Conservation (phyloP, 2,113 vertebrate genomes). For the Meleagris gallopavo region DNA sequence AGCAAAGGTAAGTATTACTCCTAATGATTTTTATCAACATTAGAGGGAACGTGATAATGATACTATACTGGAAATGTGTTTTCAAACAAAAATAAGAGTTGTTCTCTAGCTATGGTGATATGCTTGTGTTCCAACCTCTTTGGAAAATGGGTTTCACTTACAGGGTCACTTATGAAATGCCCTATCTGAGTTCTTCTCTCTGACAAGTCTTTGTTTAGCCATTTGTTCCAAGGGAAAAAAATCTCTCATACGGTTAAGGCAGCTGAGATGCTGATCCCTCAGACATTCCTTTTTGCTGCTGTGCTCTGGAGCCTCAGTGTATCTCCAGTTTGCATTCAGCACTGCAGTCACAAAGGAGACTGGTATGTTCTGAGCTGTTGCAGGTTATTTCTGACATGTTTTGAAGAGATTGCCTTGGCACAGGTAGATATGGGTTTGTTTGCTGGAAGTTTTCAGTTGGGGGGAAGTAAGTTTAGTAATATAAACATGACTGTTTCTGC, state of each 20-base stretch:
- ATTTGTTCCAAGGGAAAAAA: background rate
- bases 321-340: background rate
- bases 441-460: background rate
- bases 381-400: background rate
- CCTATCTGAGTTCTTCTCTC: background rate
- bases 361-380: background rate
- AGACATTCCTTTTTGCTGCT: slow-evolving; percentile 23
- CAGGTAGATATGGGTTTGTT: background rate
- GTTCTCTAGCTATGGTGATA: background rate
- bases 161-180: background rate
- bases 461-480: background rate
- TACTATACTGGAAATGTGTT: background rate
- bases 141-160: background rate
- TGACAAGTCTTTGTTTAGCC: background rate
- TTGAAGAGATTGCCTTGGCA: background rate
- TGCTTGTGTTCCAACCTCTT: background rate
- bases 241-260: background rate
- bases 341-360: background rate
- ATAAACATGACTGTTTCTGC: background rate
- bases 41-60: background rate
- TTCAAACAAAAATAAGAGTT: background rate
- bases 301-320: background rate
- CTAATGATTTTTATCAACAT: background rate
- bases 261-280: slow-evolving; percentile 36
- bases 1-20: background rate